phyloP scores from a whole-genome alignment of 2,888 invertebrate species.

The Diabrotica balteata region DNA sequence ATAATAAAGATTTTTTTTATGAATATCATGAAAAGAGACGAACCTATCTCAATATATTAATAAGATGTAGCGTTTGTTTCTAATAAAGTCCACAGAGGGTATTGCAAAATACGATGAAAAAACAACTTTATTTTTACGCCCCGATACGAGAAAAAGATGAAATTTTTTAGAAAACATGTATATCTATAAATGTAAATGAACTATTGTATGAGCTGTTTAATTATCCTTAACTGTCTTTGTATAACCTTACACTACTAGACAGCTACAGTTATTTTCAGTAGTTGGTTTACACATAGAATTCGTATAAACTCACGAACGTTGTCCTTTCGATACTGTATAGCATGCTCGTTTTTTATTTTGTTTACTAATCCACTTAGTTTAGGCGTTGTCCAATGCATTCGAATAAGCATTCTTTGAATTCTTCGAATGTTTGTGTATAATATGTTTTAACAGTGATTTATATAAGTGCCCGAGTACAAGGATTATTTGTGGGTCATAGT shows the following conservation, averaged over 20 bases:
- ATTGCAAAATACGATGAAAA: too few relatives aligned
- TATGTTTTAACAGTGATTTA: neutral
- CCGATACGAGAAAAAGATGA: too few relatives aligned
- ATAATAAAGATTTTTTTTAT: too few relatives aligned
- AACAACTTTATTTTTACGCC: too few relatives aligned
- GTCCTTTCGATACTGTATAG: neutral
- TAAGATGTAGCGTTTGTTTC: too few relatives aligned
- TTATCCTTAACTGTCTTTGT: neutral
- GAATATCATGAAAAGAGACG: too few relatives aligned
- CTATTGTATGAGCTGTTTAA: too few relatives aligned
- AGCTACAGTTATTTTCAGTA: constrained; percentile 1
- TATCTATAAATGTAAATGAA: too few relatives aligned
- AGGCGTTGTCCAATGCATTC: neutral
- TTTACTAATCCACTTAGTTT: constrained; percentile 11
- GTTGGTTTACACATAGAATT: constrained; percentile 6
- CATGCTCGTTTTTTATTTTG: constrained; percentile 12
- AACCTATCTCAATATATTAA: too few relatives aligned
- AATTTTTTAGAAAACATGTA: too few relatives aligned
- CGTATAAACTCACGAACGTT: constrained; percentile 2
- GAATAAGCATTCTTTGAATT: constrained; percentile 8
- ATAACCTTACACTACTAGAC: neutral
- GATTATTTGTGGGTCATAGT: constrained; percentile 5
- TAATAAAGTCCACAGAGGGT: too few relatives aligned
- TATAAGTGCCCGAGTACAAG: constrained; percentile 9
- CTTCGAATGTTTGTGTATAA: constrained; percentile 1